Base-by-base conservation (phyloP, 2,888 invertebrate genomes). In the Elaeidobius kamerunicus region DNA sequence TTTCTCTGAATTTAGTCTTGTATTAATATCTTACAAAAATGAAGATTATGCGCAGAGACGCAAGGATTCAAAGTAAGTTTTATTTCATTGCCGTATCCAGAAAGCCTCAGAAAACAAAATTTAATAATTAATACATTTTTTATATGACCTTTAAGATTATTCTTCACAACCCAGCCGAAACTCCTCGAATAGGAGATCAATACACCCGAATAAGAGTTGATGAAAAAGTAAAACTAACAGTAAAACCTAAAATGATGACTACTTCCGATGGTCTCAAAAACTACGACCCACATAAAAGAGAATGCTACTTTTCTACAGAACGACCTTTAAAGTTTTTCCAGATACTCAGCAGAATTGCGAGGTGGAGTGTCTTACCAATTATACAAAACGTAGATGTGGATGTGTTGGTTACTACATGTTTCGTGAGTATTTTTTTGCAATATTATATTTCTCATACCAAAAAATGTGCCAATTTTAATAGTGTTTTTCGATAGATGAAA, bases 381-480 rank as follows among this genome's bases (percentile, higher is more conserved):
- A 78, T 59, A 86, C 86, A 0, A 69, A 78, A 43, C 66, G 69
- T 2, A 72, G 73, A 58, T 87, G 86, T 65, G 81, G 78, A 2
- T 87, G 87, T 63, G 85, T 85, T 2, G 82, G 82, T 62, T 85
- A 83, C 61, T 82, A 85, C 50, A 84, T 86, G 84, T 86, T 85
- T 39, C 71, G 77, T 76, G 69, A 73, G 69, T 64, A 3, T n/a
- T 11, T 30, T 6, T n/a, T n/a, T n/a, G n/a, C n/a, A n/a, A n/a
- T n/a, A n/a, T n/a, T n/a, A n/a, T n/a, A n/a, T n/a, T n/a, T n/a
- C n/a, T n/a, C n/a, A n/a, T n/a, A n/a, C n/a, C n/a, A n/a, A n/a
- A n/a, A n/a, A n/a, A n/a, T n/a, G n/a, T n/a, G n/a, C n/a, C n/a
- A n/a, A n/a, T n/a, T n/a, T n/a, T n/a, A n/a, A n/a, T n/a, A n/a